Base-by-base conservation (phyloP, 2,888 invertebrate genomes). In the Synergus laeviventris region DNA sequence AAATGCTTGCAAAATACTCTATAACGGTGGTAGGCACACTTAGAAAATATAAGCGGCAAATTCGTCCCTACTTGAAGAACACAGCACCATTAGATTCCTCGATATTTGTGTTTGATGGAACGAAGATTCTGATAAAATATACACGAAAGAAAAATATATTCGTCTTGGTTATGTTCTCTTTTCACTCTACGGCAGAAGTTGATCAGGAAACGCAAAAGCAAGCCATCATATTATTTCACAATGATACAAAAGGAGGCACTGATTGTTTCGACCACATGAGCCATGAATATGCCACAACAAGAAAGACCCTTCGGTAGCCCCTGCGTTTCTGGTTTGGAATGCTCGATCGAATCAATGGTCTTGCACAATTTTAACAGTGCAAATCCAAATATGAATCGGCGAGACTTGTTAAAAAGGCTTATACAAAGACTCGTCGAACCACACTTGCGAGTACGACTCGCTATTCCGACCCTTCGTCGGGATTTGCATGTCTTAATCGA, bases 161-260 rank as follows among this genome's bases (percentile, higher is more conserved):
- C 39, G 79, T 83, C 11, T 54, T 80, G n/a, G 74, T 82, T 18
- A 36, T 82, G 38, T 81, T 81, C 8, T 73, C 76, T 64, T 66
- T 78, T 36, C 77, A 83, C 49, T 49, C 42, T 42, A 59, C 59
- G 45, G 75, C 56, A 24, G 18, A 74, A 66, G 76, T 82, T 14
- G 78, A 81, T 54, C 31, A 77, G 49, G 75, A 66, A 11, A 78
- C 79, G 31, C 66, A 64, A 45, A 83, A 84, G 77, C 82, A 82
- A 42, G 74, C 75, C 73, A 81, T 82, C 8, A 74, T 84, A 16
- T 39, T 79, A 36, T 76, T 75, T 38, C 84, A 84, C 77, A 84
- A 85, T 61, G 39, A 64, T 45, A 85, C 81, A 24, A 85, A 84
- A 78, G 80, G 80, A 24, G 81, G 81, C 45, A 81, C 82, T n/a